Evolutionary conservation across 2,113 vertebrate species (phyloP).

Genomic region (Grantiella picta): DNA sequence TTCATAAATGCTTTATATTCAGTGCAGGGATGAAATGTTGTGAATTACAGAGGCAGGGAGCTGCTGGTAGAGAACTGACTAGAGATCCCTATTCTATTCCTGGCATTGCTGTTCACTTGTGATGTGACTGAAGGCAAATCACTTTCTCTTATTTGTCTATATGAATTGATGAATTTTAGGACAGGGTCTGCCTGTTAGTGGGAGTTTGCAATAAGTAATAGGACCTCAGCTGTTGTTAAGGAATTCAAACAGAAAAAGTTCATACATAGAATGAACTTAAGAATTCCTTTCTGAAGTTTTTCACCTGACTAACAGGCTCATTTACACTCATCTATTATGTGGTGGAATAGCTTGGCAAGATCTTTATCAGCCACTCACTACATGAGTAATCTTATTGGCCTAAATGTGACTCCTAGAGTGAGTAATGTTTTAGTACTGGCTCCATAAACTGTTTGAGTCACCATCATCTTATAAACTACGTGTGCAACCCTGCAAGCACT

Average conservation of each 20-base stretch:
- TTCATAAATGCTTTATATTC: conserved; percentile 41
- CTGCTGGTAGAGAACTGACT: background rate
- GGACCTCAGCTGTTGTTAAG: background rate
- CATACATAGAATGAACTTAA: background rate
- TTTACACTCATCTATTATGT: background rate
- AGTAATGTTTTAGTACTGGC: conserved; percentile 1
- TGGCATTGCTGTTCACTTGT: background rate
- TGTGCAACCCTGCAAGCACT: background rate
- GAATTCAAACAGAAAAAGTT: background rate
- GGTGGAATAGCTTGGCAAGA: conserved; percentile 7
- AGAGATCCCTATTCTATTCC: background rate
- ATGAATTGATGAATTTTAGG: background rate
- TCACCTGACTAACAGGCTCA: background rate
- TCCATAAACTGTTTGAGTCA: conserved; percentile 20
- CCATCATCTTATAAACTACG: background rate
- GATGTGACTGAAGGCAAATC: background rate
- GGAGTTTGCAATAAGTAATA: background rate
- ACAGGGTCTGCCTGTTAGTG: background rate
- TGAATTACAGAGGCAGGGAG: background rate
- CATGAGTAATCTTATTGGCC: conserved; percentile 7
- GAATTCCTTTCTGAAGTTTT: background rate
- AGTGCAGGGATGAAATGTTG: background rate
- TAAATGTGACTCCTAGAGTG: background rate
- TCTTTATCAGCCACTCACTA: background rate
- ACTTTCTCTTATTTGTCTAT: background rate